Evolutionary conservation across 2,888 invertebrate genomes (phyloP).

Genomic region (Shargacucullia verbasci): DNA sequence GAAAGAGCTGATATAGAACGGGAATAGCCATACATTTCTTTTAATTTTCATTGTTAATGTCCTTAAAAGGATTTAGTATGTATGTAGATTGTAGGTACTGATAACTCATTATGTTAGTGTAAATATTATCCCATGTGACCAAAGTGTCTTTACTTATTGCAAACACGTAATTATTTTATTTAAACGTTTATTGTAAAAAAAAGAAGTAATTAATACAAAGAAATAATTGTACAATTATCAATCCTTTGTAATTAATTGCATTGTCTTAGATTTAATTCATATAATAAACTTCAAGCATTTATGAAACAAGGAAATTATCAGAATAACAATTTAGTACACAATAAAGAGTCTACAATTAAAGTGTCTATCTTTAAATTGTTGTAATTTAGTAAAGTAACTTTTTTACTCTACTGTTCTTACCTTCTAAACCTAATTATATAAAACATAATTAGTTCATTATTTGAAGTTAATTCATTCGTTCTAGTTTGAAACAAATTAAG

Average conservation of each 20-base stretch:
- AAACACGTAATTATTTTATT: too few relatives aligned
- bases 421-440: too few relatives aligned
- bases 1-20: neutral
- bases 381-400: too few relatives aligned
- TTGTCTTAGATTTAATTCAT: slow-evolving; percentile 8
- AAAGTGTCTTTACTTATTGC: too few relatives aligned
- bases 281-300: too few relatives aligned
- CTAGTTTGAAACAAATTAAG: too few relatives aligned
- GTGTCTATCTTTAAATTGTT: too few relatives aligned
- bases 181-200: slow-evolving; percentile 9
- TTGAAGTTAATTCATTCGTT: too few relatives aligned
- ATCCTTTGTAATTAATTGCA: slow-evolving; percentile 3
- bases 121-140: too few relatives aligned
- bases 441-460: too few relatives aligned
- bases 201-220: slow-evolving; percentile 3
- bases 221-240: slow-evolving; percentile 7
- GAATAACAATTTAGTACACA: neutral
- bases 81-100: neutral
- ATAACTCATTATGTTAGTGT: neutral
- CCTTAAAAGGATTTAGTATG: neutral
- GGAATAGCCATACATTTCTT: neutral
- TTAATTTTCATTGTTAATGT: neutral
- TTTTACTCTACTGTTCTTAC: too few relatives aligned
- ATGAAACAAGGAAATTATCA: neutral
- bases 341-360: too few relatives aligned